Base-by-base conservation (phyloP, 92 coral and sea anemone species). In the Actinostola sp. region DNA sequence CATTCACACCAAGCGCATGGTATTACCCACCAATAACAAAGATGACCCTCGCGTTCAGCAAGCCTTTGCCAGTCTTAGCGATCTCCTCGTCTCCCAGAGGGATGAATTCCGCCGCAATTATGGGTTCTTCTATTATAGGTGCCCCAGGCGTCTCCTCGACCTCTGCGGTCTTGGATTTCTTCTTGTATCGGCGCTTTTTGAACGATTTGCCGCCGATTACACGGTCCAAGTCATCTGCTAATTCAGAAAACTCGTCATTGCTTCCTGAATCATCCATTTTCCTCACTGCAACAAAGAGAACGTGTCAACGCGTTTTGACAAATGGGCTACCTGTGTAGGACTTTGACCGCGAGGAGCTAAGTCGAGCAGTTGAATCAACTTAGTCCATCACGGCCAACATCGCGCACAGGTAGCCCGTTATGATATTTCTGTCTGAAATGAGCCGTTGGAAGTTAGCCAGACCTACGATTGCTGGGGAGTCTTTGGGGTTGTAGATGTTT, bases 1-100 rank as follows among this genome's bases (percentile, higher is more conserved):
- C 42, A 36, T 36, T 36, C 11, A 11, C 4, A 4, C 42, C 4
- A 36, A 36, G 4, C 42, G 11, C 4, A 36, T 36, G 11, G 42
- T 36, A 36, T 46, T n/a, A 76, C 93, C 38, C 43, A 95, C 99
- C 99, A 17, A 95, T 86, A 58, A 95, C 99, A 74, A 95, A 95
- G 59, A 95, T 70, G 66, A 95, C 96, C 46, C 99, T 61, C 16
- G 88, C 97, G 60, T 95, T 86, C 61, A 95, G 63, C 49, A 91
- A 71, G 12, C 92, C 94, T 78, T 88, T 95, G 34, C 92, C 96
- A 25, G 97, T 86, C 61, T 73, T 74, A 19, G 92, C 88, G 72
- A 89, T 84, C 55, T 61, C 80, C 32, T 77, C 71, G 26, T 88
- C 96, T 57, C 88, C 85, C 23, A 95, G 82, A 23, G 96, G 96